phyloP scores from a whole-genome alignment of 1,140 invertebrate genomes.

The Drosophila suzukii region DNA sequence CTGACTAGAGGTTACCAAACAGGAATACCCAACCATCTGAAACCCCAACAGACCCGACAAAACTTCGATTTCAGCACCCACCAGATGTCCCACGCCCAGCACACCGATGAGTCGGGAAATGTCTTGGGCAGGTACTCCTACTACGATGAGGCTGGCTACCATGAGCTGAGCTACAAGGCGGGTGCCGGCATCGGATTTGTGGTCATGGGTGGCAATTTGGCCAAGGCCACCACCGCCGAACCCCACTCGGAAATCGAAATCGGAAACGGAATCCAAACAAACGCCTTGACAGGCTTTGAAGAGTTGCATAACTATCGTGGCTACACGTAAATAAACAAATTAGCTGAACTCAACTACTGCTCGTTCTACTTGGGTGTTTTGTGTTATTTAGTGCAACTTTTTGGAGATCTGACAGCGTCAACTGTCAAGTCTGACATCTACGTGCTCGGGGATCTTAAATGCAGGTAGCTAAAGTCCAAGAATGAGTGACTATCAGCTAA shows the following conservation, averaged over 20 bases:
- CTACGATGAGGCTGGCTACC: constrained; percentile 86
- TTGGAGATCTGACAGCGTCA: constrained; percentile 29
- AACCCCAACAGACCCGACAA: not conserved
- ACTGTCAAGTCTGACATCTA: constrained; percentile 35
- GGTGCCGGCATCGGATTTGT: constrained; percentile 75
- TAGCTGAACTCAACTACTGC: not conserved
- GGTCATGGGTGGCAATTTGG: constrained; percentile 74
- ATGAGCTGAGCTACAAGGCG: constrained; percentile 74
- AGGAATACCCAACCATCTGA: not conserved
- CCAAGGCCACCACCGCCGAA: constrained; percentile 37
- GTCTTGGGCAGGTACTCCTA: constrained; percentile 90
- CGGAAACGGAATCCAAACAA: constrained; percentile 41
- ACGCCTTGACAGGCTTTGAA: constrained; percentile 41
- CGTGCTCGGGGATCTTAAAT: constrained; percentile 25
- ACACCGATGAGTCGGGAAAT: constrained; percentile 88
- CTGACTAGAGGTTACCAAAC: constrained; percentile 10
- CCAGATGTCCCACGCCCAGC: constrained; percentile 88
- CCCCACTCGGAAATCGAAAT: constrained; percentile 31
- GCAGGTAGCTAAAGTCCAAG: not conserved
- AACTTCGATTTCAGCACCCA: constrained; percentile 73
- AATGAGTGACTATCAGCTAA: not conserved
- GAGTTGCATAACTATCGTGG: constrained; percentile 55
- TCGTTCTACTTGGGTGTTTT: constrained; percentile 24
- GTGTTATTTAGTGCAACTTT: constrained; percentile 13
- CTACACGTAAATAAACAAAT: constrained; percentile 44